A percentile compares a stretch with the other conserved stretches of the same genome.
phyloP scores from a whole-genome alignment of 2,888 invertebrate species.

The Hedychridium roseum region DNA sequence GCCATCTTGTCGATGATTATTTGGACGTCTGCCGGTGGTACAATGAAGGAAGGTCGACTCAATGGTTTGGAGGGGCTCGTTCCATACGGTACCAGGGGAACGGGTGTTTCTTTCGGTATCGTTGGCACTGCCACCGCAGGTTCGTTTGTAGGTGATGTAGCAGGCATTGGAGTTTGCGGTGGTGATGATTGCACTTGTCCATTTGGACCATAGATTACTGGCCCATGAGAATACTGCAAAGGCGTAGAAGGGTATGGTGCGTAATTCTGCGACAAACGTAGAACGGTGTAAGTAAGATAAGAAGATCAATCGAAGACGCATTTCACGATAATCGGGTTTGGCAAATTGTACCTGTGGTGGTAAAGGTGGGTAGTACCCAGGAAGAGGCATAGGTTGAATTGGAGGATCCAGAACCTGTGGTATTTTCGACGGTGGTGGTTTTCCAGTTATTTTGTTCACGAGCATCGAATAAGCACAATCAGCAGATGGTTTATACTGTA shows the following conservation, averaged over 20 bases:
- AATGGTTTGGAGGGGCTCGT: slow-evolving; percentile 51
- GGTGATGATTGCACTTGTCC: slow-evolving; percentile 48
- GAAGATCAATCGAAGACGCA: slow-evolving; percentile 1
- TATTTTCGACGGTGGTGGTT: slow-evolving; percentile 57
- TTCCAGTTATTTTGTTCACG: slow-evolving; percentile 84
- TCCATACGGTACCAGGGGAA: slow-evolving; percentile 57
- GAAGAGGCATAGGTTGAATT: slow-evolving; percentile 40
- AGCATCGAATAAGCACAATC: slow-evolving; percentile 90
- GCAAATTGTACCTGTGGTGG: slow-evolving; percentile 44
- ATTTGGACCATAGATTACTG: slow-evolving; percentile 55
- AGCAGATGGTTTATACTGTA: slow-evolving; percentile 82
- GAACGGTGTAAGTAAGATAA: neutral
- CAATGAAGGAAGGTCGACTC: slow-evolving; percentile 66
- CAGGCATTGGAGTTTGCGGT: slow-evolving; percentile 21
- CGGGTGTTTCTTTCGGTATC: slow-evolving; percentile 38
- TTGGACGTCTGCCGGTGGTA: slow-evolving; percentile 84
- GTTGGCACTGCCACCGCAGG: slow-evolving; percentile 7
- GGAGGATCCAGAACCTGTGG: slow-evolving; percentile 42
- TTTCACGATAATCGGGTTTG: slow-evolving; percentile 1
- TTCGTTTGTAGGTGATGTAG: slow-evolving; percentile 20
- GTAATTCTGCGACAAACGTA: slow-evolving; percentile 39
- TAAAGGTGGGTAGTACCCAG: slow-evolving; percentile 50
- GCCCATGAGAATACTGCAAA: slow-evolving; percentile 59
- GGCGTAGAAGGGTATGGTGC: slow-evolving; percentile 47
- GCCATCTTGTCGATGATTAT: slow-evolving; percentile 97